Base-by-base conservation (phyloP, 2,888 invertebrate species). In the Pecten maximus region DNA sequence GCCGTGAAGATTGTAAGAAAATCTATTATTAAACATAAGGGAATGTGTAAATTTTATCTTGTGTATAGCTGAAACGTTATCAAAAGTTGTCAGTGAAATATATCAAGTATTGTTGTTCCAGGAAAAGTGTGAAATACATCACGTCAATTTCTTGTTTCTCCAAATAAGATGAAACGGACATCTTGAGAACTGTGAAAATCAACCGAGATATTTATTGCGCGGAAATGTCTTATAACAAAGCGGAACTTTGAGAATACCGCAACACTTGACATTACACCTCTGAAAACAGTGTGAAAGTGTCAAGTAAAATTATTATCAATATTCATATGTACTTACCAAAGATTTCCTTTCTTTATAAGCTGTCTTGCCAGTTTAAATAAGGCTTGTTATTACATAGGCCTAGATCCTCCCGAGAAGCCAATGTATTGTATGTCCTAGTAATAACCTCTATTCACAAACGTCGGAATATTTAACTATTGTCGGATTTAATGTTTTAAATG, bases 131-230 rank as follows among this genome's bases (percentile, higher is more conserved):
- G 74, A 74, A 35, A 74, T 35, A 74, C 35, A 35, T 35, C 35
- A 6, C 35, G 74, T 74, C 74, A 74, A 8, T 28, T 74, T 74
- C 28, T 35, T 44, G 6, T 10, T 44, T 35, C 35, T 10, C 8
- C 35, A 6, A 74, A 15, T 12, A 74, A 74, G 74, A 35, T 15
- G 10, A 12, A 6, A 35, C 2, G 0, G 74, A 74, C 74, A 35
- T 74, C 74, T 74, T 28, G 74, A 74, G 74, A 74, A 74, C 74
- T 74, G 74, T 74, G 74, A 74, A 74, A 74, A 74, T 15, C 74
- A 10, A 74, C 28, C 74, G 4, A 6, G 74, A 3, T 74, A 15
- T 74, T 74, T 74, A 74, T 74, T 15, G 35, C 74, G 35, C 74
- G 16, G 35, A 74, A 35, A 74, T 35, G 28, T 74, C 74, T 74